Evolutionary conservation across 2,888 invertebrate species (phyloP), one percentile per base, ranked within the genome.

Genomic region (Cheiracanthium punctorium): DNA sequence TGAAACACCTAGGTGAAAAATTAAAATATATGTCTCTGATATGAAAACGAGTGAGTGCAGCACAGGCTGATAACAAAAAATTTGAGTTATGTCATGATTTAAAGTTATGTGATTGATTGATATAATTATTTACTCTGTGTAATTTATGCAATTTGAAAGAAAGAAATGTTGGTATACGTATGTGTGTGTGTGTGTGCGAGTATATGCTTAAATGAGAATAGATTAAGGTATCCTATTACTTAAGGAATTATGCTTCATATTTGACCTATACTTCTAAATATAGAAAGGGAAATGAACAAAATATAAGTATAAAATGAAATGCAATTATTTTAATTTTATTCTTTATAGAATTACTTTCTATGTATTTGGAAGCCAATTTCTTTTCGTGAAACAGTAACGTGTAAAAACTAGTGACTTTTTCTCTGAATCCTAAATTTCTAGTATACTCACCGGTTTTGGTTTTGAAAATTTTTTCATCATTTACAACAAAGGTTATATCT

Each of bases 401-500:
- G 75, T 37, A 80, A 80, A 86, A 86, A 80, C 76, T 86, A 86
- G 76, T 74, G 70, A 52, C 71, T 76, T 87, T 80, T 67, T 76
- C 71, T 80, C 71, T 70, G 76, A 76, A 33, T 76, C 76, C 58
- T 86, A 80, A 72, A 81, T 87, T 77, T 77, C 72, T 72, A 77
- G 58, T 87, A 80, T 85, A 43, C 69, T 75, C 72, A 87, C 67
- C 77, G 72, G 75, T 87, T 87, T n/a, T 87, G 72, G 43, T 87
- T 85, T 87, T 72, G 65, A 81, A 81, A 87, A 71, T 72, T 72
- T 82, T 67, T 85, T 80, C 70, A 80, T 86, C 72, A 72, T 77
- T 76, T 80, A 77, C 77, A 87, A 87, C 87, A 81, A 71, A 87
- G 87, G 87, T 87, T 41, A 81, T 14, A 48, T 81, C 81, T 81